Evolutionary conservation across 2,888 invertebrate genomes (phyloP).

Genomic region (Oligia latruncula): DNA sequence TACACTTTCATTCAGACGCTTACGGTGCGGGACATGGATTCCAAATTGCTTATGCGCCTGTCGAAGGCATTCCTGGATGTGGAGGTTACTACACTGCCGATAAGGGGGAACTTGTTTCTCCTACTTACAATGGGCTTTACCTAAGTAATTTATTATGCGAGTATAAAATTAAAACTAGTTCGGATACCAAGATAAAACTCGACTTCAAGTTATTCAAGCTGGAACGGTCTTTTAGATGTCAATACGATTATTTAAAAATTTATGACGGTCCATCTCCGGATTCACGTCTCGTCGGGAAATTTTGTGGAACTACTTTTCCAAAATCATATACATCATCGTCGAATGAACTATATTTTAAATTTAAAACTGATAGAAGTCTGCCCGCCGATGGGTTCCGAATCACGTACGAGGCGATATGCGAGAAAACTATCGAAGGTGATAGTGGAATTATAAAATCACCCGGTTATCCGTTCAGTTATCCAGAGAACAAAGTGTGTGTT

Average conservation of each 20-base stretch:
- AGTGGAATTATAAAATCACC: constrained; percentile 93
- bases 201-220: constrained; percentile 92
- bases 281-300: constrained; percentile 92
- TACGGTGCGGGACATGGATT: constrained; percentile 94
- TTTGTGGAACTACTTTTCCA: constrained; percentile 93
- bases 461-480: constrained; percentile 93
- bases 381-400: constrained; percentile 80
- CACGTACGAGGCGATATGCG: constrained; percentile 80
- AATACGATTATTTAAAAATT: constrained; percentile 91
- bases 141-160: constrained; percentile 92
- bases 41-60: constrained; percentile 93
- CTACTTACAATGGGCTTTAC: constrained; percentile 90
- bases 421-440: constrained; percentile 85
- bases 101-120: constrained; percentile 92
- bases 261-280: constrained; percentile 91
- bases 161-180: constrained; percentile 93
- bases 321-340: constrained; percentile 90
- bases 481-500: constrained; percentile 91
- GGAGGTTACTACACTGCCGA: constrained; percentile 93
- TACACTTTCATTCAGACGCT: constrained; percentile 96
- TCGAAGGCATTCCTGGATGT: constrained; percentile 95
- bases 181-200: constrained; percentile 91
- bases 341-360: constrained; percentile 90
- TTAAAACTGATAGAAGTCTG: constrained; percentile 80
- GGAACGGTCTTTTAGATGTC: constrained; percentile 90